Base-by-base conservation (phyloP, 2,797 vertebrate genomes). In the Pachyuromys duprasi region DNA sequence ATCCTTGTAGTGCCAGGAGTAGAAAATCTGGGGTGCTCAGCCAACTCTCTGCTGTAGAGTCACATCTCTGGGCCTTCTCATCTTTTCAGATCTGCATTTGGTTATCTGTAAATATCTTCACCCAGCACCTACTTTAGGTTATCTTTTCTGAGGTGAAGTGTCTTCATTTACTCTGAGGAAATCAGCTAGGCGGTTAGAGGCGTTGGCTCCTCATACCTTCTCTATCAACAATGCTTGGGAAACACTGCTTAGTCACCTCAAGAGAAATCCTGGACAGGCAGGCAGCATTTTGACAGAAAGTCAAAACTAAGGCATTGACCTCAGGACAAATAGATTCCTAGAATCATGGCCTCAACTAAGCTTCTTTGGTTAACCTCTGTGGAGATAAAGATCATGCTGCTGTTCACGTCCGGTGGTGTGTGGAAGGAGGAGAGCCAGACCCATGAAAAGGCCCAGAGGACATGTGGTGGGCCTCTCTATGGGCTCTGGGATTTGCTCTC, bases 161-260 rank as follows among this genome's bases (percentile, higher is more conserved):
- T 91, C 92, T 93, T 92, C 57, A 65, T 95, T 95, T 93, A 78
- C 75, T 92, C 78, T 55, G 57, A 70, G 31, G n/a, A 95, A 94
- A 7, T 69, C 76, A 95, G 14, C 63, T 79, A 88, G 57, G 42
- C 18, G 33, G 53, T 93, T 63, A 70, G n/a, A 90, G 79, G 20
- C 72, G 94, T 86, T 91, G 65, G 60, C 39, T 88, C 18, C 79
- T 86, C 53, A 63, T 76, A 93, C 60, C 86, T 6, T 83, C 82
- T 94, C 69, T 62, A 6, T 93, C 31, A 94, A 80, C 81, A 70
- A 36, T 6, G n/a, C 90, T 94, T 60, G 36, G 83, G 20, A 26
- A 74, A 62, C 75, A 82, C 83, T 74, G 14, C 86, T 86, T 70
- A 76, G 15, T 69, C 24, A 83, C 82, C 90, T 8, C 49, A 86